Conservation (phyloP, 2,113 vertebrate genomes). For the Apeltes quadracus region DNA sequence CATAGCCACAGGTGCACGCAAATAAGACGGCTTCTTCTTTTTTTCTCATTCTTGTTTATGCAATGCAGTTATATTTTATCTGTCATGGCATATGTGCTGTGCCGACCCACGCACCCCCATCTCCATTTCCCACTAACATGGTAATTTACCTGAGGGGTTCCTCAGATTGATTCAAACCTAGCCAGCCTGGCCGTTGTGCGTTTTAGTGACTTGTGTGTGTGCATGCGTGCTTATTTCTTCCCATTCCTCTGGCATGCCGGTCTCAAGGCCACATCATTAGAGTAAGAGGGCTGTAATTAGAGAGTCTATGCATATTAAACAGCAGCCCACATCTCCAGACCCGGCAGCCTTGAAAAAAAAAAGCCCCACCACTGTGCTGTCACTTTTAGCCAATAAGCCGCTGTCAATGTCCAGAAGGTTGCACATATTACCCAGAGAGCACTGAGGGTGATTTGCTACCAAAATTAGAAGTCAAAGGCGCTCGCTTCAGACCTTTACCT, state of each 20-base stretch:
- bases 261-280: conserved; percentile 79
- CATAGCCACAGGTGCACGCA: neutral
- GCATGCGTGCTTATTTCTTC: conserved; percentile 28
- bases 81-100: conserved; percentile 17
- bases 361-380: conserved; percentile 61
- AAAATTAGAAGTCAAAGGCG: conserved; percentile 30
- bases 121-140: conserved; percentile 20
- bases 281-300: conserved; percentile 79
- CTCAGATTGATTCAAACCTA: conserved; percentile 33
- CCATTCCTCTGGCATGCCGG: conserved; percentile 49
- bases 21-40: neutral
- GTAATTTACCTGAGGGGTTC: conserved; percentile 27
- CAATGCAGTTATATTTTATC: conserved; percentile 3
- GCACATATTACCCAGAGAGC: conserved; percentile 45
- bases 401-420: conserved; percentile 55
- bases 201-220: conserved; percentile 20
- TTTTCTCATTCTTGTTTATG: neutral
- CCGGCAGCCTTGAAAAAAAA: conserved; percentile 35
- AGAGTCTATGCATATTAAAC: conserved; percentile 79
- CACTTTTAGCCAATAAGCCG: conserved; percentile 54
- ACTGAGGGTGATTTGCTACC: conserved; percentile 40
- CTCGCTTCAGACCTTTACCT: conserved; percentile 15
- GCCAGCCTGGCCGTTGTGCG: conserved; percentile 11
- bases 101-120: conserved; percentile 31
- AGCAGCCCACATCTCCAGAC: conserved; percentile 61